These are phyloP conservation scores for Drosophila engyochracea DNA, from an alignment of 2,888 invertebrate species.

Conservation along the genomic window DNA sequence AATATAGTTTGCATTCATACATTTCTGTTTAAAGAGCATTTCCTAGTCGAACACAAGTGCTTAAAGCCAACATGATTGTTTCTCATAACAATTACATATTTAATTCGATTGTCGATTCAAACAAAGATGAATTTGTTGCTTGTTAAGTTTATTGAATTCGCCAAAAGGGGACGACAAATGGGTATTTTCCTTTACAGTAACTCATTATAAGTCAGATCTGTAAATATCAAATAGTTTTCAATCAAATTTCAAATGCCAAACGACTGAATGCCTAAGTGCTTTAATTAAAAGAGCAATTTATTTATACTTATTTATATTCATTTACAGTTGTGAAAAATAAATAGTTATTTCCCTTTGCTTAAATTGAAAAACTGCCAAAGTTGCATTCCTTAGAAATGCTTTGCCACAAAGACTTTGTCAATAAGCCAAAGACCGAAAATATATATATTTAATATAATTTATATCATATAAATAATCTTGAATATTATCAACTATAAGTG, in stretches of 20 bases:
- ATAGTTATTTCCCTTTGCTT: neutral
- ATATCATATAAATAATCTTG: neutral
- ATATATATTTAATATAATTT: neutral
- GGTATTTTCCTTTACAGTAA: neutral
- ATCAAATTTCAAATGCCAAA: neutral
- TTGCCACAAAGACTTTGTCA: neutral
- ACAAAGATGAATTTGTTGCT: slow-evolving; percentile 14
- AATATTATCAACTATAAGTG: neutral
- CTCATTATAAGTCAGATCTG: neutral
- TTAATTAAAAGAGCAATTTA: neutral
- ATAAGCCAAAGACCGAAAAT: neutral
- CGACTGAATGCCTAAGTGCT: neutral
- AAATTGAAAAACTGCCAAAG: neutral
- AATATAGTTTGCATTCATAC: neutral
- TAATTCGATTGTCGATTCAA: slow-evolving; percentile 17
- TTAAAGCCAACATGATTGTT: neutral
- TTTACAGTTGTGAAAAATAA: neutral
- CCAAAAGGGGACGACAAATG: neutral
- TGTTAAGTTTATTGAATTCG: slow-evolving; percentile 23
- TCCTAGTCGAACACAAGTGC: neutral
- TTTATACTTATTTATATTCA: neutral
- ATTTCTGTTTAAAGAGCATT: neutral
- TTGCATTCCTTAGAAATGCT: neutral
- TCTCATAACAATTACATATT: neutral
- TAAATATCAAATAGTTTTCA: neutral